Percentiles rank a stretch among this genome's conserved stretches.
These are phyloP conservation scores for Cenopis cana DNA, from an alignment of 2,888 invertebrate genomes.

Conservation along the genomic window DNA sequence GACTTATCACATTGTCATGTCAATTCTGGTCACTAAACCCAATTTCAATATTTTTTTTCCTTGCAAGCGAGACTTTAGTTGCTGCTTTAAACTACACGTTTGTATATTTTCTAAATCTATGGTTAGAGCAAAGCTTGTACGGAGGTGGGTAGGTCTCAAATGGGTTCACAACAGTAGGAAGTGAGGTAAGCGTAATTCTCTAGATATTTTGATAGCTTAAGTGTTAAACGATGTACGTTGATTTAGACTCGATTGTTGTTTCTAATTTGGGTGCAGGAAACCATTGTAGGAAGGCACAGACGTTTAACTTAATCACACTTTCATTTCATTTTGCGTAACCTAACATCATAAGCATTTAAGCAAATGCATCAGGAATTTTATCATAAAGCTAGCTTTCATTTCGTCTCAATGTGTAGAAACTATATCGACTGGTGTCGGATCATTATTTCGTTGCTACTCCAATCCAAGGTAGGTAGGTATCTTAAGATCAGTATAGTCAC, in stretches of 20 bases:
- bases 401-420: neutral
- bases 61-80: neutral
- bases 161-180: conserved; percentile 21
- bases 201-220: conserved; percentile 43
- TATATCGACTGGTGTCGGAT: neutral
- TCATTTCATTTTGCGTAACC: conserved; percentile 11
- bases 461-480: neutral
- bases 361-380: too few relatives aligned
- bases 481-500: too few relatives aligned
- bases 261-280: conserved; percentile 18
- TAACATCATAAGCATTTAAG: neutral
- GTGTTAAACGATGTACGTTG: conserved; percentile 43
- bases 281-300: conserved; percentile 14
- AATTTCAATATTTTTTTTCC: neutral
- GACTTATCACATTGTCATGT: too few relatives aligned
- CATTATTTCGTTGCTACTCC: neutral
- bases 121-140: neutral
- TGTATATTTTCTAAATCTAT: neutral
- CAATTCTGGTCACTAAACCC: neutral
- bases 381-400: too few relatives aligned
- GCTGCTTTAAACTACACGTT: neutral
- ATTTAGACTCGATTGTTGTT: conserved; percentile 36
- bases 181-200: conserved; percentile 28
- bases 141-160: conserved; percentile 11
- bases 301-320: neutral